A percentile compares a stretch with the other conserved stretches of the same genome.
phyloP scores from a whole-genome alignment of 2,113 vertebrate genomes.

The Rostratula benghalensis region DNA sequence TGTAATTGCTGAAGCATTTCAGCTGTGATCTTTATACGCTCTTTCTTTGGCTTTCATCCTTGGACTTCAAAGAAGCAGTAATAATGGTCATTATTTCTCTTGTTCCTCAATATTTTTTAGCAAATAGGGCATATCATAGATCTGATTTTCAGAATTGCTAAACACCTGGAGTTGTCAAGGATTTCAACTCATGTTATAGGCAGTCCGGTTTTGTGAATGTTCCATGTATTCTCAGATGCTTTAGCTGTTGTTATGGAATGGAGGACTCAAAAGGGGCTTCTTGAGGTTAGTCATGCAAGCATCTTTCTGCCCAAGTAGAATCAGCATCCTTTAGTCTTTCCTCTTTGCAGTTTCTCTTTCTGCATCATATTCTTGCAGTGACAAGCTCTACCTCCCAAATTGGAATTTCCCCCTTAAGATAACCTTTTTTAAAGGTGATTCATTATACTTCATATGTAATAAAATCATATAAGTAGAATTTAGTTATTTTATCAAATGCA shows the following conservation, averaged over 20 bases:
- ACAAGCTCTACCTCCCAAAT: not conserved
- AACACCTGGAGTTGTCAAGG: not conserved
- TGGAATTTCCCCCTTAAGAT: not conserved
- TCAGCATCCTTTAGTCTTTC: not conserved
- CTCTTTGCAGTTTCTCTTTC: not conserved
- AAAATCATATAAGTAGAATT: not conserved
- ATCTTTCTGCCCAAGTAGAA: not conserved
- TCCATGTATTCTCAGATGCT: not conserved
- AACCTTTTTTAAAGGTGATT: not conserved
- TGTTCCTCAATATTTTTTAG: not conserved
- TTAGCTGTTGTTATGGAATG: not conserved
- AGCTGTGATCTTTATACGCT: not conserved
- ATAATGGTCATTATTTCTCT: not conserved
- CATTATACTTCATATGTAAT: not conserved
- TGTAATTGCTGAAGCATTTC: not conserved
- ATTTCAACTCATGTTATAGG: not conserved
- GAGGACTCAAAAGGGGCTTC: not conserved
- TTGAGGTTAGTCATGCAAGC: not conserved
- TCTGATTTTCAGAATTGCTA: not conserved
- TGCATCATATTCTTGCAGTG: not conserved
- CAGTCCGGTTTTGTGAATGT: not conserved
- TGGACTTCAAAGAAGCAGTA: not conserved
- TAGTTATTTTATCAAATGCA: not conserved
- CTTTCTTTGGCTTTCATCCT: slow-evolving; percentile 18
- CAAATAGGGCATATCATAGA: not conserved